Evolutionary conservation across 2,888 invertebrate genomes (phyloP).

Genomic region (Hypena proboscidalis): DNA sequence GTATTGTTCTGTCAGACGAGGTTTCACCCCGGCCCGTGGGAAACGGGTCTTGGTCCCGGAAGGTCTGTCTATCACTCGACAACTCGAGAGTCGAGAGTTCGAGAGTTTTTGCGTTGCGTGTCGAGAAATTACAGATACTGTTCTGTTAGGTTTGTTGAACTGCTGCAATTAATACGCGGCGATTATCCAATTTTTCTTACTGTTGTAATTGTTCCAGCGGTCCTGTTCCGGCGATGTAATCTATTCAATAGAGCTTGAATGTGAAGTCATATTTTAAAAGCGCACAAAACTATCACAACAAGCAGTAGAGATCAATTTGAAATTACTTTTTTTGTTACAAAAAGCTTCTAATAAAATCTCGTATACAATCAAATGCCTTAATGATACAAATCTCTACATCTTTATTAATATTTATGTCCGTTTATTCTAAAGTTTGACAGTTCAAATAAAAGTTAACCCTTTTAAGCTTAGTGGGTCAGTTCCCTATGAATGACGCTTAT

Average conservation of each 20-base stretch:
- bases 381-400: too few species aligned
- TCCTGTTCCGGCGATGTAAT: background rate
- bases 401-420: background rate
- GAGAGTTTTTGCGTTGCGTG: constrained; percentile 43
- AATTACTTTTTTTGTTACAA: too few species aligned
- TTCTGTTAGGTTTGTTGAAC: constrained; percentile 43
- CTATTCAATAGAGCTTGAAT: background rate
- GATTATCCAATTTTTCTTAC: constrained; percentile 1
- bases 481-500: constrained; percentile 31
- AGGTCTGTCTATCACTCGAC: constrained; percentile 49
- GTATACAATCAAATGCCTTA: too few species aligned
- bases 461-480: constrained; percentile 22
- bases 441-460: constrained; percentile 19
- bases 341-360: too few species aligned
- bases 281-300: too few species aligned
- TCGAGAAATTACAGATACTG: constrained; percentile 44
- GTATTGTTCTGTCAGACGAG: constrained; percentile 60
- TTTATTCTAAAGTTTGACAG: constrained; percentile 14
- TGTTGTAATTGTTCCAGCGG: constrained; percentile 2
- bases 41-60: constrained; percentile 64
- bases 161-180: constrained; percentile 22
- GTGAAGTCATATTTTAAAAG: background rate
- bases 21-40: constrained; percentile 51
- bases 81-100: too few species aligned
- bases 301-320: too few species aligned